Evolutionary conservation across 1,140 invertebrate species (phyloP).

Genomic region (Drosophila eugracilis): DNA sequence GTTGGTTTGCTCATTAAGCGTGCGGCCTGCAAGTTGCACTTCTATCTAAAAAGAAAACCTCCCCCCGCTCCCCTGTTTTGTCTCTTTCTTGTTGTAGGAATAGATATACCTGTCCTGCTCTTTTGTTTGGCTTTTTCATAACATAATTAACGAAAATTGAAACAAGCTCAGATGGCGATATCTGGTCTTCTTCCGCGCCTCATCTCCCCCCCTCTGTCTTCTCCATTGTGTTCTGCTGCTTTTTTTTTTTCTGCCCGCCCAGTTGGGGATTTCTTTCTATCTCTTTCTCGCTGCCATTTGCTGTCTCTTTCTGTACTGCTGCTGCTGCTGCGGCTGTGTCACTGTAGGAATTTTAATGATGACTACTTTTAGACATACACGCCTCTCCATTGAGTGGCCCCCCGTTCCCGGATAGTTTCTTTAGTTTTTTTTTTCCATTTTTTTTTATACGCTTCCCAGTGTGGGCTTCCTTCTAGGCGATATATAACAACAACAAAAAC

Average conservation of each 20-base stretch:
- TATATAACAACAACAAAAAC: conserved; percentile 43
- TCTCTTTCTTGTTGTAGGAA: too few relatives aligned
- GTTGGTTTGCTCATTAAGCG: conserved; percentile 60
- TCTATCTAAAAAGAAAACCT: conserved; percentile 3
- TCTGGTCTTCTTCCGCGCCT: conserved; percentile 16
- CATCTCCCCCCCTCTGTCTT: conserved; percentile 28
- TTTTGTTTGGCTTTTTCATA: conserved; percentile 61
- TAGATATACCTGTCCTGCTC: conserved; percentile 8
- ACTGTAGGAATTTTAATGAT: conserved; percentile 81
- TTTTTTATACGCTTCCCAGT: conserved; percentile 12
- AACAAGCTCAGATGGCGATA: conserved; percentile 60
- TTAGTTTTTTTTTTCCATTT: neutral
- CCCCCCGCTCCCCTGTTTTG: neutral
- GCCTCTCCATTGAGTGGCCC: conserved; percentile 69
- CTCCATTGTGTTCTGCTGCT: conserved; percentile 42
- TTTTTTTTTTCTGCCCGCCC: conserved; percentile 53
- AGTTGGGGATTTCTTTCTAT: conserved; percentile 62
- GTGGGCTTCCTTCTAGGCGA: conserved; percentile 47
- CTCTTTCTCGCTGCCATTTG: conserved; percentile 6
- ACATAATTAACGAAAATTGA: conserved; percentile 81
- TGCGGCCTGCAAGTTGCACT: conserved; percentile 45
- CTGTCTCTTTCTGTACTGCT: conserved; percentile 25
- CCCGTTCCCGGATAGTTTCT: neutral
- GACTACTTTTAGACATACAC: conserved; percentile 82
- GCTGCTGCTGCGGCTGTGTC: conserved; percentile 56